Evolutionary conservation across 2,113 vertebrate genomes (phyloP).

Genomic region (Mesitornis unicolor): DNA sequence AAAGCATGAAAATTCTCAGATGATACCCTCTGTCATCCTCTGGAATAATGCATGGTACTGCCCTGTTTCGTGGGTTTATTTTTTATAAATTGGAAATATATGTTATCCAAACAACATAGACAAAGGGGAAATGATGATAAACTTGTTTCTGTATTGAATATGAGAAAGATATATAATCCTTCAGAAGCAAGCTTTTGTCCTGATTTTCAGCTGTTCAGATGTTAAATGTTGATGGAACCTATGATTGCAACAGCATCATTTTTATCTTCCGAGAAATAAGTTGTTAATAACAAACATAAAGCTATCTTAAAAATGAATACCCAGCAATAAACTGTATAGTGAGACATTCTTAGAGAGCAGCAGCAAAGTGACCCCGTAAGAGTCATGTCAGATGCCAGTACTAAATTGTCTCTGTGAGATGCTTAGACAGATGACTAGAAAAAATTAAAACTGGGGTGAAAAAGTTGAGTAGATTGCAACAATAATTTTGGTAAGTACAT

Average conservation of each 20-base stretch:
- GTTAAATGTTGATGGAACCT: background rate
- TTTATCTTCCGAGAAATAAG: background rate
- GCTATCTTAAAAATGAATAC: background rate
- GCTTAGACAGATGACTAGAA: background rate
- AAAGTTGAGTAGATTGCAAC: background rate
- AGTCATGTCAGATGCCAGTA: background rate
- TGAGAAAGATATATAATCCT: background rate
- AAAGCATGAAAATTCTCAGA: background rate
- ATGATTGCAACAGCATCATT: background rate
- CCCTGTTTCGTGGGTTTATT: background rate
- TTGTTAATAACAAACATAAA: background rate
- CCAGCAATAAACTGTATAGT: background rate
- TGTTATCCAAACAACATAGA: background rate
- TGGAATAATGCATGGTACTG: background rate
- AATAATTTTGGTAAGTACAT: background rate
- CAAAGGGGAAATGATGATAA: background rate
- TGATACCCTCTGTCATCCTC: background rate
- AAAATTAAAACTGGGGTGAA: background rate
- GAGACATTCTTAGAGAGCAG: background rate
- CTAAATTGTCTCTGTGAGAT: background rate
- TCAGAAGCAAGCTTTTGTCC: background rate
- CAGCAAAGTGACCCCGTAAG: background rate
- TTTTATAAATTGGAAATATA: background rate
- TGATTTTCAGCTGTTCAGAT: background rate
- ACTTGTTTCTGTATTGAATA: background rate